Evolutionary conservation across 2,888 invertebrate species (phyloP), one percentile per base, ranked within the genome.

Genomic region (Acrobasis suavella): DNA sequence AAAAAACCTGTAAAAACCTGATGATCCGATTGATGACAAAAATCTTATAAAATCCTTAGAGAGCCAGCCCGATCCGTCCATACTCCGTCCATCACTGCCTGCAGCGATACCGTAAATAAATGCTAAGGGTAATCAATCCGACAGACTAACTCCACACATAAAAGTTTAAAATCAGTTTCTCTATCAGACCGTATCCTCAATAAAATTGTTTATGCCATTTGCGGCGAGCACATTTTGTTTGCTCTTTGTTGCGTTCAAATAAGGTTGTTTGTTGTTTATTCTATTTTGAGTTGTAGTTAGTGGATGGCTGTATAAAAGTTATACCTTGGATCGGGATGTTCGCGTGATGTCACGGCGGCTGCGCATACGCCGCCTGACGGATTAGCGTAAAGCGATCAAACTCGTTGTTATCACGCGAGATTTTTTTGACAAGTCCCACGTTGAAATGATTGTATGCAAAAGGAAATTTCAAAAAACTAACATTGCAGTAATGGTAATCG

Each of bases 271-370:
- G n/a, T 62, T 1, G 55, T 32, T 22, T 58, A 46, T 22, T 22
- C 22, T 22, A 17, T 42, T 46, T 22, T 17, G 0, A 16, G 14
- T 37, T 22, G 12, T 6, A 15, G 32, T 39, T 42, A 17, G 52
- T 52, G 22, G 42, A 46, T 22, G 46, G 32, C 22, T 39, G 58
- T 12, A n/a, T 60, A 60, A 51, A 60, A 60, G 38, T 51, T 52
- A 60, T 60, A 42, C 39, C 10, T 77, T 72, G 72, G 72, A 72
- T 78, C 71, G 79, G 77, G 79, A 77, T 75, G 78, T 72, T 82
- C 76, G 83, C 83, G 83, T 83, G 83, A 80, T 77, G 81, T 81
- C 82, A 81, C 82, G 83, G 76, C 73, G 65, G 58, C 61, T 80
- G 81, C 80, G 77, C 77, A 56, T 22, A 22, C 42, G 69, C 69